Evolutionary conservation across 2,888 invertebrate species (phyloP).

Genomic region (Eristalis arbustorum): DNA sequence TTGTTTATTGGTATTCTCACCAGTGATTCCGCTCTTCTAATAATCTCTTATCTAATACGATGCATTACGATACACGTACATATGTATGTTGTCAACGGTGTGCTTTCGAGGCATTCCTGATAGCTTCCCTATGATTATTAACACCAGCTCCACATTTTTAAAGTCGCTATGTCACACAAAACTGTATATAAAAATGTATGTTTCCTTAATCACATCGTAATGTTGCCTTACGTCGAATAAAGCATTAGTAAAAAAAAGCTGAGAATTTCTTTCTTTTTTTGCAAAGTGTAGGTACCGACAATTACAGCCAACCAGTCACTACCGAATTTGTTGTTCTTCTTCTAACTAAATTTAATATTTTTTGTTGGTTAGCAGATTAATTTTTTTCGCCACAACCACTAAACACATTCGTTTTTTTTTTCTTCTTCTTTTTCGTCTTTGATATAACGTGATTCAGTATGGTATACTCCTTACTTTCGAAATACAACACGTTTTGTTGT

Average conservation of each 20-base stretch:
- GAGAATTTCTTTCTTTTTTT: neutral
- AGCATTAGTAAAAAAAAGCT: neutral
- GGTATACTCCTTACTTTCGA: constrained; percentile 28
- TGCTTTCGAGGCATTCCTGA: constrained; percentile 6
- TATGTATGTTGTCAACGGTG: constrained; percentile 3
- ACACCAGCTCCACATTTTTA: neutral
- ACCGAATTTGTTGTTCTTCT: constrained; percentile 36
- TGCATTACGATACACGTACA: neutral
- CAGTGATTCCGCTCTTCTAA: neutral
- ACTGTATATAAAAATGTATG: neutral
- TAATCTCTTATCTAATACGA: constrained; percentile 16
- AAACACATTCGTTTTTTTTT: neutral
- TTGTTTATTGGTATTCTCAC: constrained; percentile 19
- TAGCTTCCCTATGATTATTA: neutral
- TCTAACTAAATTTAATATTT: constrained; percentile 16
- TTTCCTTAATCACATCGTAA: neutral
- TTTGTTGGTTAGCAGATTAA: constrained; percentile 34
- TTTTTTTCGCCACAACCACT: constrained; percentile 42
- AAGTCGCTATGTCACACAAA: neutral
- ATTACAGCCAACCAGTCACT: neutral
- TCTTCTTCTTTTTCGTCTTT: constrained; percentile 2
- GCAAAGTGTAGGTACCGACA: neutral
- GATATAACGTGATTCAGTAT: constrained; percentile 26
- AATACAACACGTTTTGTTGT: constrained; percentile 56
- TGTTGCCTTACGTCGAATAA: neutral